Base-by-base conservation (phyloP, 2,113 vertebrate species). In the Dermatemys mawii region DNA sequence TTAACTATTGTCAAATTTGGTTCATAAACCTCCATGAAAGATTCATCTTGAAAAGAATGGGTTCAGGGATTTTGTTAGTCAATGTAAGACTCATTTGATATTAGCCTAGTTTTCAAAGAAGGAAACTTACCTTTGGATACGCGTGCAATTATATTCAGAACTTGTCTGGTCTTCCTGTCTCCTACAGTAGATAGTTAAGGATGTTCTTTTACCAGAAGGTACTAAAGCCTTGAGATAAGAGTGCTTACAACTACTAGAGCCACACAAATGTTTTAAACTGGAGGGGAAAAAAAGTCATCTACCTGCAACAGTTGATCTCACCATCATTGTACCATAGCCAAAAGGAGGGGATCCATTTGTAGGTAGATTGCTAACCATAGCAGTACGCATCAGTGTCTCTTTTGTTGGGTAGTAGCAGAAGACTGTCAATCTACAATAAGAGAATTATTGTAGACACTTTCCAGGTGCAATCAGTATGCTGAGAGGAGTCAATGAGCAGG, bases 391-490 rank as follows among this genome's bases (percentile, higher is more conserved):
- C 32, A 97, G 35, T 0, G 92, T 96, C 88, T 97, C 97, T 92
- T 96, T 97, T 70, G 96, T 81, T 88, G 35, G 92, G 27, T 97
- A 96, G 70, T 96, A 97, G 92, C 97, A 98, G 75, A 95, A 67
- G 38, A 97, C 82, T 54, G 88, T 95, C 84, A 97, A 38, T 41
- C 97, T 98, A 1, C n/a, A 92, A 80, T 11, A 85, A 80, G 48
- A 92, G 76, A 86, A 84, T 51, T 90, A 87, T 76, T 89, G 29
- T 90, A 44, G 46, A 94, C 22, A 11, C 21, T 81, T 96, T 53
- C 67, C 51, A 93, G 67, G 8, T 55, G 27, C 75, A 24, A n/a
- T 53, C 19, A 21, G 21, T 5, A 12, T 60, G 54, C n/a, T 2
- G 17, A 86, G n/a, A 13, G 12, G 9, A 12, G 49, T 48, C 46